Base-by-base conservation (phyloP, 2,888 invertebrate genomes). In the Torymus tubicola region DNA sequence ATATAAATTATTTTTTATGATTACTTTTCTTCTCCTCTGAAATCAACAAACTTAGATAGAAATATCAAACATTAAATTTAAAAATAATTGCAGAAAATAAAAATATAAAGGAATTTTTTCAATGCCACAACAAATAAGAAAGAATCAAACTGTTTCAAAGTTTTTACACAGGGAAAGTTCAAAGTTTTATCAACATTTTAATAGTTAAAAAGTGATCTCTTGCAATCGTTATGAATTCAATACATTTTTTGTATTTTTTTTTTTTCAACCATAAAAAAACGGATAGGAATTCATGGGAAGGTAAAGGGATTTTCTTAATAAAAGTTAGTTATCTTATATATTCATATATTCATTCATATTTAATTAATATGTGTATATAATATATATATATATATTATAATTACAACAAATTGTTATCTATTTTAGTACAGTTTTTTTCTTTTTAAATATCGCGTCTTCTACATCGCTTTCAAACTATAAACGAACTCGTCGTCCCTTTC, bases 371-470 rank as follows among this genome's bases (percentile, higher is more conserved):
- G 61, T 81, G 58, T 81, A 81, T 82, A 80, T 78, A 78, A n/a
- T n/a, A n/a, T n/a, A n/a, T n/a, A n/a, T n/a, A 78, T 73, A 77
- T 76, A 76, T 80, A 80, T 76, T 77, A 72, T 82, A 80, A 78
- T 82, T 80, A 82, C 80, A 82, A 82, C 74, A 74, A 80, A 82
- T 80, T 52, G 50, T 80, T 78, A 82, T 79, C 67, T 81, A 80
- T 61, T 77, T 80, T 64, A 73, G 72, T 82, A 72, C 63, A 77
- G 21, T 68, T 80, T 72, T 76, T 72, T 58, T 67, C 64, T 50
- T 68, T 55, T 24, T 24, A 24, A 74, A 65, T 75, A 72, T 57
- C 52, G 64, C 79, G 21, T 60, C 60, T 57, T 79, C 63, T 76
- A 77, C 65, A 16, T 61, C 61, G 53, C 21, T 74, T 78, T 24